Percentiles rank a stretch among this genome's conserved stretches.
These are phyloP conservation scores for Phortica magna DNA, from an alignment of 2,888 invertebrate genomes.

Conservation along the genomic window DNA sequence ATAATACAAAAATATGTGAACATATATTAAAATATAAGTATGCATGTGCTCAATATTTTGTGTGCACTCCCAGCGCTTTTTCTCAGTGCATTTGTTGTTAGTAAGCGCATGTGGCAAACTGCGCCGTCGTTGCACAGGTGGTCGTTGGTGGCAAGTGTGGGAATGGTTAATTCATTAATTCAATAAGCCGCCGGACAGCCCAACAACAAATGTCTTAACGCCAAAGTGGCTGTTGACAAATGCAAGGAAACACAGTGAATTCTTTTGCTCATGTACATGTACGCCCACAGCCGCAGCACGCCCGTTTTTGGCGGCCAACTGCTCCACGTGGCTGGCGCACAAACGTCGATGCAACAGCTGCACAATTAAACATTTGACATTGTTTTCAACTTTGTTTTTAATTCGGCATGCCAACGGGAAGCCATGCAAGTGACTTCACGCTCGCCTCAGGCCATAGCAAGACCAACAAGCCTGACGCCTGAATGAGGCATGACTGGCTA, in stretches of 20 bases:
- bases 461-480: not conserved
- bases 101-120: not conserved
- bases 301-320: not conserved
- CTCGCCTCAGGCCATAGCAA: not conserved
- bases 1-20: not conserved
- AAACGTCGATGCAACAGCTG: not conserved
- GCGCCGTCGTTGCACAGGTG: not conserved
- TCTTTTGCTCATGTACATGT: too few relatives aligned
- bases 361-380: not conserved
- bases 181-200: not conserved
- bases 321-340: not conserved
- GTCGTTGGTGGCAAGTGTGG: not conserved
- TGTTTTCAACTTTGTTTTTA: not conserved
- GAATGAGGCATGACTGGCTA: not conserved
- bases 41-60: not conserved
- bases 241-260: too few relatives aligned
- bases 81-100: not conserved
- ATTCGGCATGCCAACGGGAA: not conserved
- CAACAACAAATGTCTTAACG: too few relatives aligned
- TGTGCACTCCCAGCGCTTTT: not conserved
- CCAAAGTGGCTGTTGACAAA: too few relatives aligned
- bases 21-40: not conserved
- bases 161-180: not conserved
- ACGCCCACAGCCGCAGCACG: too few relatives aligned
- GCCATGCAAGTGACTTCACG: not conserved